Conservation (phyloP, 35 echinoderm and acorn worm species). For the Apostichopus parvimensis region DNA sequence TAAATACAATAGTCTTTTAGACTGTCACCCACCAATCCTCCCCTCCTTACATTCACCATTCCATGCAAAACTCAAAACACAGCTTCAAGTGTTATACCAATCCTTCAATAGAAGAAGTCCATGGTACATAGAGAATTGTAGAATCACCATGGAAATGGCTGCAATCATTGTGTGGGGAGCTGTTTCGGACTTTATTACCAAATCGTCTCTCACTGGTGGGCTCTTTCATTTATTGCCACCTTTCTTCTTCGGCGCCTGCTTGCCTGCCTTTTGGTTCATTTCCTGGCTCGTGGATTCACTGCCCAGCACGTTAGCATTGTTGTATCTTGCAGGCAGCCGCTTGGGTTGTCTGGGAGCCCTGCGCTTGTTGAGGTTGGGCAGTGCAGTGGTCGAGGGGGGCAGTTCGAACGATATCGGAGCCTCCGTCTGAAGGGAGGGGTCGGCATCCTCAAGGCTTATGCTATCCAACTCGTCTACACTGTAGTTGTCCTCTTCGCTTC, state of each 20-base stretch:
- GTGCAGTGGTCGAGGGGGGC: constrained; percentile 55
- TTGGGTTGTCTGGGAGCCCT: constrained; percentile 74
- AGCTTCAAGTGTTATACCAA: too few relatives aligned
- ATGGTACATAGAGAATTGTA: too few relatives aligned
- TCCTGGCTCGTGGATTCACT: background rate
- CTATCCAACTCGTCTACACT: constrained; percentile 73
- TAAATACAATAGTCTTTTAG: too few relatives aligned
- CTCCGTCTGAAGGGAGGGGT: constrained; percentile 41
- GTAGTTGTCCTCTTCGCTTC: constrained; percentile 85
- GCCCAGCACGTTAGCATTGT: background rate
- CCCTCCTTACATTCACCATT: too few relatives aligned
- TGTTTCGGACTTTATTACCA: background rate
- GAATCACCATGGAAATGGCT: background rate
- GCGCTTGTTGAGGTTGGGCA: constrained; percentile 84
- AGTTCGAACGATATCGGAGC: constrained; percentile 68
- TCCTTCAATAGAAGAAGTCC: too few relatives aligned
- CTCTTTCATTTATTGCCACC: constrained; percentile 1
- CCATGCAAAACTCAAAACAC: too few relatives aligned
- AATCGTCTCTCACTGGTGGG: background rate
- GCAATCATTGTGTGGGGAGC: too few relatives aligned
- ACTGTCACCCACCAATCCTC: too few relatives aligned
- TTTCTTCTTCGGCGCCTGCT: constrained; percentile 1
- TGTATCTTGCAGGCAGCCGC: constrained; percentile 68
- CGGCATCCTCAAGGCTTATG: constrained; percentile 61
- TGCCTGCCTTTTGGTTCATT: background rate